A percentile compares a stretch with the other conserved stretches of the same genome.
Conservation (phyloP, 2,797 vertebrate species). For the Lycodopsis pacificus region DNA sequence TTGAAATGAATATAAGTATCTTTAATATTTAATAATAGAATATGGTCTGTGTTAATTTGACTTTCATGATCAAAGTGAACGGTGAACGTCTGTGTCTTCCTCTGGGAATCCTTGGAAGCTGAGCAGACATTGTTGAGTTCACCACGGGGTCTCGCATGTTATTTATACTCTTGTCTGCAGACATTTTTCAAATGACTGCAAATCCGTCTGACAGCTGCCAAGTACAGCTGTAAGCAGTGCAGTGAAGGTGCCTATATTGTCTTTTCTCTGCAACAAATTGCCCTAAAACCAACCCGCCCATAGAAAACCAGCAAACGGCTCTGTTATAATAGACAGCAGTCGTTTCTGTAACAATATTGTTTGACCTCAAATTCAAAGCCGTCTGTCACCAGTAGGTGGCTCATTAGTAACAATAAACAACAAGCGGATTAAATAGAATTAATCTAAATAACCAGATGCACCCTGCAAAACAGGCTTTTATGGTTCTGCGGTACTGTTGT, state of each 20-base stretch:
- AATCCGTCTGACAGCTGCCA: conserved; percentile 47
- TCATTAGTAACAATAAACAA: conserved; percentile 8
- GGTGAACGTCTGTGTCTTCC: not conserved
- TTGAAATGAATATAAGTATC: not conserved
- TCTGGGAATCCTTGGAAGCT: not conserved
- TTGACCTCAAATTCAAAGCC: conserved; percentile 23
- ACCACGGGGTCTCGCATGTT: conserved; percentile 13
- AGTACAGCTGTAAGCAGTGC: conserved; percentile 10
- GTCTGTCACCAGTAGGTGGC: conserved; percentile 8
- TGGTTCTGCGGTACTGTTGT: not conserved
- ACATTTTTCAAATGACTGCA: conserved; percentile 33
- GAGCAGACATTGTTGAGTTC: not conserved
- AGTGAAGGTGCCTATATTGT: conserved; percentile 20
- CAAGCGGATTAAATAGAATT: conserved; percentile 1
- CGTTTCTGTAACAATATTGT: not conserved
- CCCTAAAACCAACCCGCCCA: conserved; percentile 6
- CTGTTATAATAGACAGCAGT: conserved; percentile 8
- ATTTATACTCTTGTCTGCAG: conserved; percentile 28
- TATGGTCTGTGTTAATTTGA: not conserved
- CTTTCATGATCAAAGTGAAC: not conserved
- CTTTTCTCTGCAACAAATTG: conserved; percentile 3
- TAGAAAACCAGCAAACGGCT: conserved; percentile 26
- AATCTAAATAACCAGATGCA: conserved; percentile 9
- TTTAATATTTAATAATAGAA: not conserved
- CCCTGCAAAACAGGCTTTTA: not conserved